A percentile compares a stretch with the other conserved stretches of the same genome.
phyloP scores from a whole-genome alignment of 1,140 invertebrate species.

The Holotrichia oblita region DNA sequence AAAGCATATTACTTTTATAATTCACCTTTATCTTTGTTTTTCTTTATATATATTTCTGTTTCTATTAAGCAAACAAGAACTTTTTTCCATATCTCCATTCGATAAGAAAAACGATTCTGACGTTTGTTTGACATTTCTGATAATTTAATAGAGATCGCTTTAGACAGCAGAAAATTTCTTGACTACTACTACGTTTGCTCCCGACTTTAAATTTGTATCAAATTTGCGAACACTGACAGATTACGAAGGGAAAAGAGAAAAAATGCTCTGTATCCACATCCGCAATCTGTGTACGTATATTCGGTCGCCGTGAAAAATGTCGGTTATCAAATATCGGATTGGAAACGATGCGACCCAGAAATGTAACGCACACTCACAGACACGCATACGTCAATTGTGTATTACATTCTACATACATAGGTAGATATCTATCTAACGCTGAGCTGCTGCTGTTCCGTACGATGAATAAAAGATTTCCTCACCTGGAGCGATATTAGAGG shows the following conservation, averaged over 20 bases:
- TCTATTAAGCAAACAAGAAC: too few relatives aligned
- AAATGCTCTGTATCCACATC: background rate
- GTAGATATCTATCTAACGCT: background rate
- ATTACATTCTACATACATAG: background rate
- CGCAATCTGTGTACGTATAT: background rate
- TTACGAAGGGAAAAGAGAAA: background rate
- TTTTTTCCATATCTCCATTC: too few relatives aligned
- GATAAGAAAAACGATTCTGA: too few relatives aligned
- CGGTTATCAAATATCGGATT: slow-evolving; percentile 18
- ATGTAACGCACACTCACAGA: slow-evolving; percentile 5
- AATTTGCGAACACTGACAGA: background rate
- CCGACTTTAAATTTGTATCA: background rate
- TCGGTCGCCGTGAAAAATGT: slow-evolving; percentile 1
- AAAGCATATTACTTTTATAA: too few relatives aligned
- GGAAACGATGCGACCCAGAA: slow-evolving; percentile 5
- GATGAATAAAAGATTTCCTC: slow-evolving; percentile 42
- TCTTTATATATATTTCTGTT: too few relatives aligned
- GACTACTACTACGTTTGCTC: too few relatives aligned
- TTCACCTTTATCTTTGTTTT: too few relatives aligned
- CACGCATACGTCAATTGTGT: background rate
- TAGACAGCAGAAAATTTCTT: too few relatives aligned
- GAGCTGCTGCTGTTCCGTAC: background rate
- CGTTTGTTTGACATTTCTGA: too few relatives aligned
- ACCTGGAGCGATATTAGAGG: slow-evolving; percentile 39
- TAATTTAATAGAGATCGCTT: too few relatives aligned